phyloP scores from a whole-genome alignment of 2,113 vertebrate species.

The Dendrocopos noguchii region DNA sequence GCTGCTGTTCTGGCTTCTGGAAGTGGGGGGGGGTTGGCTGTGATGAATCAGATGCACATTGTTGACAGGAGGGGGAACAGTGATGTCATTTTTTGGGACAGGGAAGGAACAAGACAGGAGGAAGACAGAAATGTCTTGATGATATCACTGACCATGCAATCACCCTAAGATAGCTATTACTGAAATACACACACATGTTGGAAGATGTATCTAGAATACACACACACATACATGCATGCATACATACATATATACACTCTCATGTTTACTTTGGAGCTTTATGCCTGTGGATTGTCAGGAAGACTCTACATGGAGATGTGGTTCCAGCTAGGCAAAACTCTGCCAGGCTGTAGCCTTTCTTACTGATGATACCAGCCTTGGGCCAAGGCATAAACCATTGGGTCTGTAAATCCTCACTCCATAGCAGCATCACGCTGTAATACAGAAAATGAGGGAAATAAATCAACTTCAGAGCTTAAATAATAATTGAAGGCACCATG shows the following conservation, averaged over 20 bases:
- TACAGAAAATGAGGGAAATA: not conserved
- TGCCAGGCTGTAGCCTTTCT: not conserved
- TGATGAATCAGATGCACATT: not conserved
- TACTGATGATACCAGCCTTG: not conserved
- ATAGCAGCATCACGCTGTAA: not conserved
- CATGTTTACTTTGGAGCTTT: not conserved
- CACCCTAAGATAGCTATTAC: not conserved
- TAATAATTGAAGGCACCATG: not conserved
- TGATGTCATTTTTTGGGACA: not conserved
- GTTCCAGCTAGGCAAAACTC: not conserved
- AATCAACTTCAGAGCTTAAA: not conserved
- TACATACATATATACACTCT: not conserved
- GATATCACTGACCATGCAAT: not conserved
- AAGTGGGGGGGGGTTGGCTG: not conserved
- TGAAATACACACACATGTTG: not conserved
- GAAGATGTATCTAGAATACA: not conserved
- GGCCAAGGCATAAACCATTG: not conserved
- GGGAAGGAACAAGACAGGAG: not conserved
- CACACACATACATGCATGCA: not conserved
- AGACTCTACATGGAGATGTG: fast-evolving
- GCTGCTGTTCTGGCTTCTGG: not conserved
- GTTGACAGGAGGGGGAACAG: not conserved
- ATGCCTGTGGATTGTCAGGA: not conserved
- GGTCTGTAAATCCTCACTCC: not conserved
- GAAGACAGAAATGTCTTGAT: not conserved